These are phyloP conservation scores for Drosophila incognita DNA, from an alignment of 2,888 invertebrate genomes.

Conservation along the genomic window DNA sequence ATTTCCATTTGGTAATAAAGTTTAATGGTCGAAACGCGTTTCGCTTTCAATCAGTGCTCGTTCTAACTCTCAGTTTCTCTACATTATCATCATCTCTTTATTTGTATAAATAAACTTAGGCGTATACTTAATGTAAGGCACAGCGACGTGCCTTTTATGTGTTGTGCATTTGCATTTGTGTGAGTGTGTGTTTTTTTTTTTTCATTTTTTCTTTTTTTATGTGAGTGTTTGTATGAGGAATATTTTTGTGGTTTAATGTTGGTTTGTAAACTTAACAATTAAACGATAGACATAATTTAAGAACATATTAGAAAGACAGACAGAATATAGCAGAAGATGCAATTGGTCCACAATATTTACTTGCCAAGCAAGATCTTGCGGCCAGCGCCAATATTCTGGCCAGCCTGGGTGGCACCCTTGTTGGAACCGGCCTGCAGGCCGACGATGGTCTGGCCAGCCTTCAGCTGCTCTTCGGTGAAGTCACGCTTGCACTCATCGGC, in stretches of 20 bases:
- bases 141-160: conserved; percentile 51
- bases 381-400: conserved; percentile 94
- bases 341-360: conserved; percentile 85
- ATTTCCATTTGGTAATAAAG: conserved; percentile 30
- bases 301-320: conserved; percentile 37
- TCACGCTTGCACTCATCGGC: conserved; percentile 97
- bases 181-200: conserved; percentile 56
- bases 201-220: conserved; percentile 32
- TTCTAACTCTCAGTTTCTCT: conserved; percentile 30
- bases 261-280: conserved; percentile 59
- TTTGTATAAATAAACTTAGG: conserved; percentile 81
- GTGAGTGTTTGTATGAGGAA: conserved; percentile 65
- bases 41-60: conserved; percentile 14
- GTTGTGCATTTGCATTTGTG: conserved; percentile 50
- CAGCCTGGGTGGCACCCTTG: conserved; percentile 97
- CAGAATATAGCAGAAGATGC: conserved; percentile 21
- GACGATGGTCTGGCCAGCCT: conserved; percentile 94
- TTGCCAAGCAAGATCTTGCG: conserved; percentile 96
- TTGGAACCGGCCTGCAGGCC: conserved; percentile 98
- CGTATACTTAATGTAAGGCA: conserved; percentile 78
- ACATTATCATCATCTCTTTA: conserved; percentile 57
- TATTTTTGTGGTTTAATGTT: conserved; percentile 63
- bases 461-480: conserved; percentile 95
- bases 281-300: conserved; percentile 50
- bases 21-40: conserved; percentile 28